These are phyloP conservation scores for Charina bottae DNA, from an alignment of 2,113 vertebrate species.

Conservation along the genomic window DNA sequence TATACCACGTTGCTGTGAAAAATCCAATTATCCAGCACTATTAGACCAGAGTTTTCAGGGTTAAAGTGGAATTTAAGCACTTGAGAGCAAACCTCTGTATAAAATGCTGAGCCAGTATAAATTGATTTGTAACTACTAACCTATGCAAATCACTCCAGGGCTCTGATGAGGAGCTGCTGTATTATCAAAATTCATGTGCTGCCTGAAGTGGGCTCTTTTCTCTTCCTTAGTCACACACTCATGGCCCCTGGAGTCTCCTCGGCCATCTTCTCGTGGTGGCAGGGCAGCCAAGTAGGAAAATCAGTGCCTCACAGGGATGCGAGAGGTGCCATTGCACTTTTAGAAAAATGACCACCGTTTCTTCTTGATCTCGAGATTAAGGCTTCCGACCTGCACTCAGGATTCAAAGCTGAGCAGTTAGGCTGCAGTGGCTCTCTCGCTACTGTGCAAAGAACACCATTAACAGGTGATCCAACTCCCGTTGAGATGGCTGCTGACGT, in stretches of 20 bases:
- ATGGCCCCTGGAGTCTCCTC: background rate
- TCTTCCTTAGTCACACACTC: background rate
- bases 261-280: background rate
- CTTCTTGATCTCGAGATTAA: background rate
- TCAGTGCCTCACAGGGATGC: background rate
- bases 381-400: background rate
- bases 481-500: background rate
- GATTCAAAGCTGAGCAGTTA: no score
- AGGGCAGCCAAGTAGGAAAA: background rate
- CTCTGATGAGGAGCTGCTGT: background rate
- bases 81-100: slow-evolving; percentile 19
- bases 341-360: background rate
- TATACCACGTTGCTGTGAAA: background rate
- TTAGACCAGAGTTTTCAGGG: background rate
- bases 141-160: background rate
- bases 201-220: background rate
- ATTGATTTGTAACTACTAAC: background rate
- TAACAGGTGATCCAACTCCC: background rate
- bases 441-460: background rate
- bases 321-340: background rate
- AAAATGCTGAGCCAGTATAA: background rate
- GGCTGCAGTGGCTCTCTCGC: background rate
- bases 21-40: background rate
- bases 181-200: background rate
- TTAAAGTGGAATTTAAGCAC: slow-evolving; percentile 14